Evolutionary conservation across 2,797 vertebrate species (phyloP), one percentile per base, ranked within the genome.

Genomic region (Mastacembelus armatus): DNA sequence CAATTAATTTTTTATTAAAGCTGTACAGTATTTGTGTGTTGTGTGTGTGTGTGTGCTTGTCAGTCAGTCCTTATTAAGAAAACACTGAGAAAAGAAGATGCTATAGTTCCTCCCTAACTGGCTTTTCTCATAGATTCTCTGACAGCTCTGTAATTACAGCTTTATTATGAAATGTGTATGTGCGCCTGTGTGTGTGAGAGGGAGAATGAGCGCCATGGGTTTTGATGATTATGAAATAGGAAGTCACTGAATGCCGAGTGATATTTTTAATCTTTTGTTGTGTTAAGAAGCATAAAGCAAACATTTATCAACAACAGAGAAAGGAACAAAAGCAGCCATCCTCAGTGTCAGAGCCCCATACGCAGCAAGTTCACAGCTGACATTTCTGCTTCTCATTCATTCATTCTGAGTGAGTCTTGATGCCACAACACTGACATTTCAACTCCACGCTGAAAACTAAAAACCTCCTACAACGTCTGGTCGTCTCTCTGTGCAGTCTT

Each of bases 101-200:
- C 68, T 66, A 65, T 78, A 78, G 66, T 84, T 84, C 79, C 78
- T 81, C 32, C 59, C 48, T 64, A 71, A 80, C 80, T 84, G 76
- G 56, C 78, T 87, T 83, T 83, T 84, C 60, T 84, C 81, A 81
- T 66, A 80, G 73, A 79, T 85, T 83, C 61, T 60, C 75, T 89
- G 88, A 86, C 88, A 89, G 84, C 77, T 88, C 69, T 77, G 58
- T 90, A 87, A 90, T 91, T 89, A 90, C 74, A 86, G 68, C 71
- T 88, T 72, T 73, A 77, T 90, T 88, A 79, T 86, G 62, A 79
- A 74, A 10, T 49, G 57, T 60, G 63, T 55, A 44, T 61, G 55
- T 49, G 48, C 36, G 14, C 16, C 35, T 6, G 35, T 16, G 15
- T 30, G 29, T 35, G 33, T 3, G 38, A 18, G 55, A 45, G 56